A percentile compares a stretch with the other conserved stretches of the same genome.
Conservation (phyloP, 1,140 invertebrate species). For the Drosophila bipectinata region DNA sequence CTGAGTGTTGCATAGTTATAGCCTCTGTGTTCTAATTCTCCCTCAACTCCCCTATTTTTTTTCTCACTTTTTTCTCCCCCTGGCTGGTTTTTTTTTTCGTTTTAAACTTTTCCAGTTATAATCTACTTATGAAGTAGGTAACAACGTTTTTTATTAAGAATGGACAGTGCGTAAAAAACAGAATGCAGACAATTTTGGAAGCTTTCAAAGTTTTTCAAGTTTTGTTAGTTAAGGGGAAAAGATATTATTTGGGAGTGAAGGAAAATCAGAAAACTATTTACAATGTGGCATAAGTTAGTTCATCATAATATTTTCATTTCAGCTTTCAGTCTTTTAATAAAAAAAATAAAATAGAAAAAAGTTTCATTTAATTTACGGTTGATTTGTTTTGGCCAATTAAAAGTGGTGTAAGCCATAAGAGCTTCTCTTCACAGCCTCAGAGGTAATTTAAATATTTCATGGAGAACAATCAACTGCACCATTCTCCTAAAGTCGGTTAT, state of each 20-base stretch:
- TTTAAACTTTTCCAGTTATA: conserved; percentile 66
- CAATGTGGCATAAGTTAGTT: conserved; percentile 5
- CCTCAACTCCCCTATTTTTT: conserved; percentile 13
- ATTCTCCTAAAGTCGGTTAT: not conserved
- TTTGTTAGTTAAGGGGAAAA: conserved; percentile 16
- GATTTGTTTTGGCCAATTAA: conserved; percentile 37
- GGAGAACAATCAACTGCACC: not conserved
- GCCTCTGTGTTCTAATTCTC: conserved; percentile 40
- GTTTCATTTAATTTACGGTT: conserved; percentile 19
- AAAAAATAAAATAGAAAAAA: not conserved
- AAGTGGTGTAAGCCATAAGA: not conserved
- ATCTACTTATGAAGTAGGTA: conserved; percentile 71
- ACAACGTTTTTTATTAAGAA: conserved; percentile 65
- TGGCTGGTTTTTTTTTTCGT: conserved; percentile 19
- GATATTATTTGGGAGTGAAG: conserved; percentile 1
- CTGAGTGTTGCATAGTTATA: conserved; percentile 68
- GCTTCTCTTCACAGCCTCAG: not conserved
- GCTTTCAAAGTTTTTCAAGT: conserved; percentile 30
- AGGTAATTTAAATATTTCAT: not conserved
- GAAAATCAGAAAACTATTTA: not conserved
- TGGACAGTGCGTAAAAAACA: conserved; percentile 21
- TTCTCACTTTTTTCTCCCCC: not conserved
- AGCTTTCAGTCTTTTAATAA: not conserved
- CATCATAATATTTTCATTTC: conserved; percentile 27
- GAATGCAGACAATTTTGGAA: conserved; percentile 42